These are phyloP conservation scores for Marmota monax DNA, from an alignment of 2,113 vertebrate species.

Conservation along the genomic window DNA sequence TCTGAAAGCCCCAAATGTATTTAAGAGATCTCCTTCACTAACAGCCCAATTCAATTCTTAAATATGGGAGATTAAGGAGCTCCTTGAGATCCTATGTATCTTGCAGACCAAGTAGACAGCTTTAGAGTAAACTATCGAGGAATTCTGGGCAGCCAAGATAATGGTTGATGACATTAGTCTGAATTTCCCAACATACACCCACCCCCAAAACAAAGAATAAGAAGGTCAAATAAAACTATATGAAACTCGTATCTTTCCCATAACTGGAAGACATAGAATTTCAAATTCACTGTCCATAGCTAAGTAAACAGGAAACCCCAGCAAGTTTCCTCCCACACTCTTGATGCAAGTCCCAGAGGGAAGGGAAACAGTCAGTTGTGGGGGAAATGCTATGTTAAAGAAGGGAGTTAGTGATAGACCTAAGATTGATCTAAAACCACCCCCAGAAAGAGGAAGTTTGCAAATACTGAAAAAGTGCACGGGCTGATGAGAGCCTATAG, in stretches of 20 bases:
- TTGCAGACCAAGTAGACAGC: background rate
- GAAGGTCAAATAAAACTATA: background rate
- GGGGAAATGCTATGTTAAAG: background rate
- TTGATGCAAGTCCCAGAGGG: background rate
- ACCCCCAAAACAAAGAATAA: background rate
- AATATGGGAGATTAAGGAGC: background rate
- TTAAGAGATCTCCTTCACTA: background rate
- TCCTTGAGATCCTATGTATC: background rate
- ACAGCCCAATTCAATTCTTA: background rate
- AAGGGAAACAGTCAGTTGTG: background rate
- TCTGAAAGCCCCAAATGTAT: background rate
- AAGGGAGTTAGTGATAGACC: background rate
- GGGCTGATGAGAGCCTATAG: background rate
- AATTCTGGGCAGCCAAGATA: background rate
- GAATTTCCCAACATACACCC: background rate
- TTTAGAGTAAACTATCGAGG: background rate
- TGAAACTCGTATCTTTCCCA: background rate
- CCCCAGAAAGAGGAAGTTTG: background rate
- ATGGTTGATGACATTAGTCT: background rate
- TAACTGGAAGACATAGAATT: background rate
- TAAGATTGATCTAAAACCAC: background rate
- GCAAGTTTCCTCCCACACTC: background rate
- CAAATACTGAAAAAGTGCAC: background rate
- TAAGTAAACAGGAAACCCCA: background rate
- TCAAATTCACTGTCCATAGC: constrained; percentile 10